Evolutionary conservation across 2,888 invertebrate species (phyloP).

Genomic region (Apotomis betuletana): DNA sequence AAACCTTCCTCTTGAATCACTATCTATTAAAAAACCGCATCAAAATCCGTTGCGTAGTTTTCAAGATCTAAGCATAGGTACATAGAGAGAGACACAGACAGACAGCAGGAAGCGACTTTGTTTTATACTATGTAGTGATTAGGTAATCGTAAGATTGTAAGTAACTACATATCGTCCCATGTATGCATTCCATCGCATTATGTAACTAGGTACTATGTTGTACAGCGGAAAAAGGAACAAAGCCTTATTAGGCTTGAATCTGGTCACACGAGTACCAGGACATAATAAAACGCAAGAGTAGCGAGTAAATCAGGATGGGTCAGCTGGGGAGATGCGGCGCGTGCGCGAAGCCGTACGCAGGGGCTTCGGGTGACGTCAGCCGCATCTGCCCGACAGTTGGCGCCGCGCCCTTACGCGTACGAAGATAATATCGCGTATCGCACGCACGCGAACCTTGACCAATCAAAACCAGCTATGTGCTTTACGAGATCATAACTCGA

Average conservation of each 20-base stretch:
- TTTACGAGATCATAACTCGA: constrained; percentile 13
- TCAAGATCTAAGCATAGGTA: no score
- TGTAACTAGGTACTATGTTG: neutral
- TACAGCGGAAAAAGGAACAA: neutral
- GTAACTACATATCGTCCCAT: no score
- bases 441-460: constrained; percentile 56
- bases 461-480: constrained; percentile 41
- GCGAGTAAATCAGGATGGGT: constrained; percentile 74
- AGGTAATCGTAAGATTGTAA: no score
- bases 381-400: constrained; percentile 82
- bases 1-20: no score
- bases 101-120: no score
- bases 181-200: no score
- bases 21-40: no score
- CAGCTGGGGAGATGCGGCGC: constrained; percentile 67
- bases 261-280: constrained; percentile 46
- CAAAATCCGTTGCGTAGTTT: no score
- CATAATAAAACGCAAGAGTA: constrained; percentile 51
- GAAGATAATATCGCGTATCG: constrained; percentile 81
- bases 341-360: constrained; percentile 67
- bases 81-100: no score
- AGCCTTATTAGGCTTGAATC: constrained; percentile 16
- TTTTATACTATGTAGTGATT: no score
- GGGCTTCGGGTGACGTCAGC: constrained; percentile 81
- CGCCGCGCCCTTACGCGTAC: constrained; percentile 60